Conservation (phyloP, 2,888 invertebrate genomes). For the Flabesymbios commensalis region DNA sequence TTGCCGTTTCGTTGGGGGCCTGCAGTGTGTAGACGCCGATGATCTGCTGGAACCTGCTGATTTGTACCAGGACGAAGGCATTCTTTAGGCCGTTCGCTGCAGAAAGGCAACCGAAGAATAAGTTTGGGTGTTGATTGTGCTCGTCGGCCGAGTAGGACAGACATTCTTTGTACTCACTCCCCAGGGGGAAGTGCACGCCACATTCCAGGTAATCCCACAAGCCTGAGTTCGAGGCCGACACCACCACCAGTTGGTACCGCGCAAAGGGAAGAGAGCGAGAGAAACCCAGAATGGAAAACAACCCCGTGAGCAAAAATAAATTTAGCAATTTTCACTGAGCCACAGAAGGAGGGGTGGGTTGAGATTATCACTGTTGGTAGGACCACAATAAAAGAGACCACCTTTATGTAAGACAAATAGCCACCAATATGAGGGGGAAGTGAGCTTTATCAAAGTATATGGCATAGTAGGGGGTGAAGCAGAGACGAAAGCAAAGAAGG, state of each 20-base stretch:
- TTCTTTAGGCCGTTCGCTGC: conserved; percentile 51
- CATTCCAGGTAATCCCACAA: conserved; percentile 9
- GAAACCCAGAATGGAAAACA: too few species aligned
- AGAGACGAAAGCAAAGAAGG: not conserved
- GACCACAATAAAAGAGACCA: too few species aligned
- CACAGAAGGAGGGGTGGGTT: too few species aligned
- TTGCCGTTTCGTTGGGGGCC: conserved; percentile 60
- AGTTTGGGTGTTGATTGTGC: conserved; percentile 24
- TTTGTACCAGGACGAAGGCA: conserved; percentile 64
- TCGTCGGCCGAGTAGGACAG: not conserved
- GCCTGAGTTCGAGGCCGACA: too few species aligned
- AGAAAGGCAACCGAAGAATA: conserved; percentile 39
- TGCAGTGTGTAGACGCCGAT: conserved; percentile 64
- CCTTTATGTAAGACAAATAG: too few species aligned
- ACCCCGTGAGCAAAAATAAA: too few species aligned
- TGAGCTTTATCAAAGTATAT: too few species aligned
- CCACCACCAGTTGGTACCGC: too few species aligned
- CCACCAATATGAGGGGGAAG: too few species aligned
- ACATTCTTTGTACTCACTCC: not conserved
- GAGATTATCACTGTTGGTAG: too few species aligned
- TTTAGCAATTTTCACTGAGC: too few species aligned
- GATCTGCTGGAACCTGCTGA: conserved; percentile 64
- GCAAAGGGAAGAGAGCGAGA: too few species aligned
- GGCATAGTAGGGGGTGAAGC: not conserved
- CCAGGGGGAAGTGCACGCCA: not conserved